Conservation (phyloP, 2,113 vertebrate genomes). For the Actenoides hombroni region DNA sequence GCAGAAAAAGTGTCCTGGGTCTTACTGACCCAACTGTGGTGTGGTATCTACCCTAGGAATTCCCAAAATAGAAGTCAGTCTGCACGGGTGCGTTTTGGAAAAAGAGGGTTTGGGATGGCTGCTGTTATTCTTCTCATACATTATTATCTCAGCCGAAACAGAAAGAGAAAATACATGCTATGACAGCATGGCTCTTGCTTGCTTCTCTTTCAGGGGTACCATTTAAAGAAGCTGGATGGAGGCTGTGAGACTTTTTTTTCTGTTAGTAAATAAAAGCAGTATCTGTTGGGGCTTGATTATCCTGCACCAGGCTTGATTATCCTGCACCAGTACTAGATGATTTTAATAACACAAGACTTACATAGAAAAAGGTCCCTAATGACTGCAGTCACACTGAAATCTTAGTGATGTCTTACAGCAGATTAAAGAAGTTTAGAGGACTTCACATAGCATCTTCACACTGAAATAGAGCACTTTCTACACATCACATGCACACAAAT, state of each 20-base stretch:
- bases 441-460: neutral
- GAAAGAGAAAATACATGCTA: neutral
- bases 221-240: neutral
- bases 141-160: neutral
- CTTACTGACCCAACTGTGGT: neutral
- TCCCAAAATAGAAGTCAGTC: neutral
- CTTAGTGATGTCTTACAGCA: neutral
- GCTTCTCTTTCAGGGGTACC: neutral
- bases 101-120: neutral
- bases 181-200: neutral
- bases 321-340: neutral
- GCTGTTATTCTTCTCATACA: neutral
- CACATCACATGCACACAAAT: neutral
- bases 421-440: neutral
- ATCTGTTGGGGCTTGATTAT: neutral
- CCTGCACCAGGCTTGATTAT: neutral
- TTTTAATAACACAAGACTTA: neutral
- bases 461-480: neutral
- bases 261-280: neutral
- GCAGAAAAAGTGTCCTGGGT: neutral
- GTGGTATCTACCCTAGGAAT: neutral
- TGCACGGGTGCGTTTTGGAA: neutral
- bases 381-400: neutral
- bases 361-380: neutral
- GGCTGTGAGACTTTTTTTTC: neutral